These are phyloP conservation scores for Hylyphantes graminicola DNA, from an alignment of 1,140 invertebrate genomes.

Conservation along the genomic window DNA sequence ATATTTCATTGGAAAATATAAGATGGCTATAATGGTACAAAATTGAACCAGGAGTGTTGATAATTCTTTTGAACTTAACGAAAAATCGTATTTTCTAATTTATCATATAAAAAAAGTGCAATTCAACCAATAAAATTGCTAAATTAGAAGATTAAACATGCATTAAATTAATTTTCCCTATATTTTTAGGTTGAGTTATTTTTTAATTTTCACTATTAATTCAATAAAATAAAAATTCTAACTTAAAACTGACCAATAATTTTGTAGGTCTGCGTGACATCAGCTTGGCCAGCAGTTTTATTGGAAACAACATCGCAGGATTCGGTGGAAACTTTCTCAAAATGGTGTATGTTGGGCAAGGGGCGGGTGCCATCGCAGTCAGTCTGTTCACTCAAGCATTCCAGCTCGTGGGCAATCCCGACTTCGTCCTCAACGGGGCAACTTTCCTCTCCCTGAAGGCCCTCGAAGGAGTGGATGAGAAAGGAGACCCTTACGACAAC, in stretches of 20 bases:
- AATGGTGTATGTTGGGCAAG: conserved; percentile 70
- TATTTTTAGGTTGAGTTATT: background rate
- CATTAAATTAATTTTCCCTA: too few relatives aligned
- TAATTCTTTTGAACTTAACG: too few relatives aligned
- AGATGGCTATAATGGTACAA: too few relatives aligned
- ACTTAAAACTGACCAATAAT: background rate
- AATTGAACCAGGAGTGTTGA: too few relatives aligned
- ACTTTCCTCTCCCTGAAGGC: too few relatives aligned
- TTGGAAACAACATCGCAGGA: conserved; percentile 79
- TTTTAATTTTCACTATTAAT: background rate
- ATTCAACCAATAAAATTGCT: too few relatives aligned
- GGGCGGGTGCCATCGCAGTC: conserved; percentile 71
- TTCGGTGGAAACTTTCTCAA: conserved; percentile 82
- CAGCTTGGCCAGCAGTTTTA: conserved; percentile 79
- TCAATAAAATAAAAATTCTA: background rate
- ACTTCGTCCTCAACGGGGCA: too few relatives aligned
- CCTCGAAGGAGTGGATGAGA: too few relatives aligned
- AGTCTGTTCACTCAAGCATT: conserved; percentile 75
- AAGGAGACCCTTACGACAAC: too few relatives aligned
- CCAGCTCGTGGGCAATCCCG: conserved; percentile 2
- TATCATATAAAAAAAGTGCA: too few relatives aligned
- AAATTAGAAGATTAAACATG: background rate
- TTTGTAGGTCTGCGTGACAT: conserved; percentile 79
- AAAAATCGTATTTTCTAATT: too few relatives aligned
- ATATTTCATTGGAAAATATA: too few relatives aligned